phyloP scores from a whole-genome alignment of 2,797 vertebrate genomes.

The Lycodopsis pacificus region DNA sequence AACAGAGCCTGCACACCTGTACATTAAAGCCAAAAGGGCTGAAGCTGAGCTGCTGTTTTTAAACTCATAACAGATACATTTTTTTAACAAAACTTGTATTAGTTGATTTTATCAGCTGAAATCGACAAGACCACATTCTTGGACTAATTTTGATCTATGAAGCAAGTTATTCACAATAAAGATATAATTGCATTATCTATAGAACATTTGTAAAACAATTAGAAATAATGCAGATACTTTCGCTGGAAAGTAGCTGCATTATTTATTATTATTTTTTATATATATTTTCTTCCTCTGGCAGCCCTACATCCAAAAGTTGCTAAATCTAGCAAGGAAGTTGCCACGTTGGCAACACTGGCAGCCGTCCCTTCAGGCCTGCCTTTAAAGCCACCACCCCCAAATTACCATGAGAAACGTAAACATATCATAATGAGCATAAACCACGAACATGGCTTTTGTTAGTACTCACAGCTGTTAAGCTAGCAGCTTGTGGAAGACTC shows the following conservation, averaged over 20 bases:
- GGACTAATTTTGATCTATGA: not conserved
- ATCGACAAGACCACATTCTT: not conserved
- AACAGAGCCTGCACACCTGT: not conserved
- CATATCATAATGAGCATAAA: not conserved
- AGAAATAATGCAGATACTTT: no score
- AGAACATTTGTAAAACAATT: no score
- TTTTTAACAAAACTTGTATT: not conserved
- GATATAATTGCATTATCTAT: no score
- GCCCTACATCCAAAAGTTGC: not conserved
- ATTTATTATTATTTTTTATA: no score
- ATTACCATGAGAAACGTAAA: not conserved
- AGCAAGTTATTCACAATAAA: not conserved
- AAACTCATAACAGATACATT: not conserved
- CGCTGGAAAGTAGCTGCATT: no score
- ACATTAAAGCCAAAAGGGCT: not conserved
- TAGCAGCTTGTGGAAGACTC: not conserved
- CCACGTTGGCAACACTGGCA: not conserved
- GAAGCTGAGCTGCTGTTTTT: conserved; percentile 13
- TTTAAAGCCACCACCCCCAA: no score
- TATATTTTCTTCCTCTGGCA: not conserved
- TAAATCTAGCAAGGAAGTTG: not conserved
- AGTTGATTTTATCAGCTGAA: conserved; percentile 11
- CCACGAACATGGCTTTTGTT: not conserved
- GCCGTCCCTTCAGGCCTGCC: no score
- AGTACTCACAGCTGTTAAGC: not conserved